Evolutionary conservation across 2,888 invertebrate species (phyloP).

Genomic region (Schizaphis graminum): DNA sequence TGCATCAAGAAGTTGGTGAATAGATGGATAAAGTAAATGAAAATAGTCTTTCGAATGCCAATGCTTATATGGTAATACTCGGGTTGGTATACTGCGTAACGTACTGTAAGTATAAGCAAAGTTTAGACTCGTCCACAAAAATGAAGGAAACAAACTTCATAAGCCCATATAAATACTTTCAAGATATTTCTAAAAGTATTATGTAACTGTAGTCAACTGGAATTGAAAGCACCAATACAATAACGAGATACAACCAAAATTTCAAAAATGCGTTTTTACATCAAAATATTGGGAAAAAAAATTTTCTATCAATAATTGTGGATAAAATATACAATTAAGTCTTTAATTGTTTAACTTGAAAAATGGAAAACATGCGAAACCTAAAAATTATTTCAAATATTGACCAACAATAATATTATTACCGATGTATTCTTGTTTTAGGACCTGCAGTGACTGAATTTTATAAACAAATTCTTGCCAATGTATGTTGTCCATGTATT

Average conservation of each 20-base stretch:
- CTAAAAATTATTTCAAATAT: not conserved
- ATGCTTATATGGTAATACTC: not conserved
- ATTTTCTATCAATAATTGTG: not conserved
- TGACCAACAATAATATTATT: not conserved
- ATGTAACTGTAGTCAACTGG: not conserved
- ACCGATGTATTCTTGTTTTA: not conserved
- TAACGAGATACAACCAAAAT: no score
- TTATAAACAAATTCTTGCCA: not conserved
- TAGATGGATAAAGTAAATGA: not conserved
- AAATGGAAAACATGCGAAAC: not conserved
- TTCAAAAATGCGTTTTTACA: no score
- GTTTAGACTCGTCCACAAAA: not conserved
- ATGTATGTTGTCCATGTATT: not conserved
- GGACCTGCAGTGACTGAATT: not conserved
- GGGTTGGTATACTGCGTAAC: not conserved
- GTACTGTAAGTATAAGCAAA: no score
- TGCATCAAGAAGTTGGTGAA: not conserved
- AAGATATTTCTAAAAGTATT: not conserved
- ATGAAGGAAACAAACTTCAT: not conserved
- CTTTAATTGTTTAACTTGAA: no score
- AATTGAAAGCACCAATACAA: no score
- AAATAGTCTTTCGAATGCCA: not conserved
- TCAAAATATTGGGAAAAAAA: no score
- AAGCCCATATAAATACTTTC: not conserved
- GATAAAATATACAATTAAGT: not conserved